Evolutionary conservation across 2,888 invertebrate species (phyloP), one percentile per base, ranked within the genome.

Genomic region (Drosophila cognata): DNA sequence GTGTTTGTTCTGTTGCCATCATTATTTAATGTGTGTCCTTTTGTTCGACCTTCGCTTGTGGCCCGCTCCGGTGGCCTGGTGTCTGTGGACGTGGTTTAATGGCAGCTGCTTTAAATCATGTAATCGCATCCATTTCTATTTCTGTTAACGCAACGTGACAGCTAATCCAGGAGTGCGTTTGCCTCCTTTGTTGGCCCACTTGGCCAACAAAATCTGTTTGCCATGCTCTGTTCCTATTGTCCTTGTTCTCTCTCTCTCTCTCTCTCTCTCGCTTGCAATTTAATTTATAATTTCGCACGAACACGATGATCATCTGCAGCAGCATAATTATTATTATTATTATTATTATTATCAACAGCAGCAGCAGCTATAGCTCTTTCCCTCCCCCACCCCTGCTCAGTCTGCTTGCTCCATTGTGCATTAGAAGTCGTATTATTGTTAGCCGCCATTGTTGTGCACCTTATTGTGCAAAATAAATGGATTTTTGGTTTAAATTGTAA

Each of bases 401-500:
- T 16, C 38, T 43, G 51, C 36, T 51, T 77, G 61, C 67, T 62
- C 64, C 35, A 82, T 72, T 82, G 74, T 76, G 82, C 81, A 82
- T 84, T 82, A 85, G 75, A 69, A 60, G 72, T 68, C 41, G 69
- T 74, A 77, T 81, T 89, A 88, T 91, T 85, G 90, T 87, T 77
- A 65, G 90, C 68, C 73, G 71, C 71, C 79, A 90, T 86, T 89
- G 90, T 87, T 83, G 80, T 77, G 60, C 77, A 61, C 72, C 82
- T 90, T 87, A 90, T 90, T 89, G 89, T 89, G 82, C 88, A 66
- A 89, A 89, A 90, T 87, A 89, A 90, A 90, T 87, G 90, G 87
- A 90, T 88, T 85, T 86, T 88, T 89, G 90, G 88, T 88, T 88
- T 89, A 89, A 87, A 87, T 82, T 89, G 83, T 91, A 87, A 87